A percentile compares a stretch with the other conserved stretches of the same genome.
Conservation (phyloP, 2,888 invertebrate species). For the Aleiodes leptofemur region DNA sequence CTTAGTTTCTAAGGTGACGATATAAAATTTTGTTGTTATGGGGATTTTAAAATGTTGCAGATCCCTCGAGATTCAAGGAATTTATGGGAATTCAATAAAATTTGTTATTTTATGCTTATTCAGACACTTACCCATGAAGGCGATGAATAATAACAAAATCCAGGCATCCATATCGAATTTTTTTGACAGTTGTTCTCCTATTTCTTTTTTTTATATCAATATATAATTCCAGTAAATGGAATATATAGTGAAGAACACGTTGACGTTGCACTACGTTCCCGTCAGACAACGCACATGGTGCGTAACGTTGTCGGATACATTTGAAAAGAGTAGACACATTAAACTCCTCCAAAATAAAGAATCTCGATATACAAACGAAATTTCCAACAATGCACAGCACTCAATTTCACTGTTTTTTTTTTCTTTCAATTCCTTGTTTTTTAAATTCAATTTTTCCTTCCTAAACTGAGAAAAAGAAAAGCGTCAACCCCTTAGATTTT, state of each 20-base stretch:
- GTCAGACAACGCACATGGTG: constrained; percentile 50
- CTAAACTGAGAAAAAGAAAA: constrained; percentile 28
- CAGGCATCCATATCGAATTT: constrained; percentile 55
- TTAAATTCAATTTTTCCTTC: constrained; percentile 26
- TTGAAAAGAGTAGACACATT: constrained; percentile 37
- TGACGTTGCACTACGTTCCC: constrained; percentile 21
- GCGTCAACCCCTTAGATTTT: constrained; percentile 41
- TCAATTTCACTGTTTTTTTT: constrained; percentile 3
- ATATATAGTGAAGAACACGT: constrained; percentile 16
- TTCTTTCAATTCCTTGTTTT: not conserved
- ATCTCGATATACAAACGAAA: not conserved
- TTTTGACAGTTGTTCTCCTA: constrained; percentile 23
- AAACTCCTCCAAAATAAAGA: not conserved
- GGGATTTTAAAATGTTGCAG: no score
- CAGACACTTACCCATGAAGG: constrained; percentile 51
- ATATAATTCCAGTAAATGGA: not conserved
- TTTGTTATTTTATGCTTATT: no score
- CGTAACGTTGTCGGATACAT: constrained; percentile 39
- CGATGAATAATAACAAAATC: constrained; percentile 50
- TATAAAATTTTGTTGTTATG: no score
- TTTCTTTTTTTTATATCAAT: not conserved
- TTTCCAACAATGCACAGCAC: constrained; percentile 30
- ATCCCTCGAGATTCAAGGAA: constrained; percentile 1
- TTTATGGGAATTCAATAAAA: not conserved
- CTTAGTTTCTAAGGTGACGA: no score